Base-by-base conservation (phyloP, 2,888 invertebrate genomes). In the Eulithis prunata region DNA sequence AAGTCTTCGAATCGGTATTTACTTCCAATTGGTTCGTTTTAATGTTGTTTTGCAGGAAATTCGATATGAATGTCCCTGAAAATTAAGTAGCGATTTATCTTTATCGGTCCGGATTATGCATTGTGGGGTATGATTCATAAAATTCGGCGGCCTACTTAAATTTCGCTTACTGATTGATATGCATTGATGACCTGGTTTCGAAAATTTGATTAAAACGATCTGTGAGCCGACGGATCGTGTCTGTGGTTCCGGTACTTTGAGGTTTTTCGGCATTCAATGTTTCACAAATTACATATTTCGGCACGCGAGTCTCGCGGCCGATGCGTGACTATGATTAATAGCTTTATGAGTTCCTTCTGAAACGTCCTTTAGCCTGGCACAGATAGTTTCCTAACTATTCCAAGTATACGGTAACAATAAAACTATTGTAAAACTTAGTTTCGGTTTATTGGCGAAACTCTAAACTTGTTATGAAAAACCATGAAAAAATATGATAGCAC, bases 1-100 rank as follows among this genome's bases (percentile, higher is more conserved):
- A 93, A 70, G 95, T 95, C 84, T 89, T 94, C 76, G 91, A 94
- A 84, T 96, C 95, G 64, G 95, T 95, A 78, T 95, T 95, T 69
- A 95, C 94, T 88, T 96, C 95, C 78, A 95, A 87, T 83, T 95
- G 95, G 85, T 95, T 95, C 64, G 95, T 95, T 89, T 96, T 96
- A 62, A 96, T 88, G 65, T 94, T 94, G 75, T 94, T 94, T 80
- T 94, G 94, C 49, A 95, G 90, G 76, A 95, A 95, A 80, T 94
- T 95, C 71, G 95, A 94, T 81, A 95, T 94, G 77, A 94, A 95
- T 62, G 94, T 94, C 43, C 94, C 94, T 93, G 91, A 58, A 74
- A 62, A 45, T 47, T 56, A 62, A 67, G 62, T 64, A 45, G 57
- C 57, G 36, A 41, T 45, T 57, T 64, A 47, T 41, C 60, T 61